phyloP scores from a whole-genome alignment of 2,888 invertebrate species.

The Octodonta nipae region DNA sequence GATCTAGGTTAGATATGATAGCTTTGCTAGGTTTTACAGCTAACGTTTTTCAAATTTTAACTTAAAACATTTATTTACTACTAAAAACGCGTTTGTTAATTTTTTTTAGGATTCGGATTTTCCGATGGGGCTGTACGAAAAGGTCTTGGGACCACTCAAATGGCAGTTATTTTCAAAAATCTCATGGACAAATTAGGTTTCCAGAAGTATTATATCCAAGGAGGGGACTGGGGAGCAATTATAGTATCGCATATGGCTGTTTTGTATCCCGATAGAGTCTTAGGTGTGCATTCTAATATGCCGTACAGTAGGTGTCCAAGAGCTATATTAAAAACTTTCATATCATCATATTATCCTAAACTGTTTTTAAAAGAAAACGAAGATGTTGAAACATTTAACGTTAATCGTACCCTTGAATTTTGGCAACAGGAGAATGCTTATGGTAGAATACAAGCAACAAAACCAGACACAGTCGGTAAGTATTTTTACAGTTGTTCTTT shows the following conservation, averaged over 20 bases:
- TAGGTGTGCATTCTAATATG: conserved; percentile 1
- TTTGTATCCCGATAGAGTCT: conserved; percentile 1
- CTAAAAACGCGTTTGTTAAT: no score
- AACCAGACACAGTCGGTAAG: conserved; percentile 76
- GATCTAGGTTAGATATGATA: no score
- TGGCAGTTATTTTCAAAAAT: conserved; percentile 47
- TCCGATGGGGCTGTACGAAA: conserved; percentile 39
- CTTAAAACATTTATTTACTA: no score
- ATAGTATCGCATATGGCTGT: conserved; percentile 49
- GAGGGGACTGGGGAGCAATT: conserved; percentile 70
- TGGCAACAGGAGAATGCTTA: conserved; percentile 45
- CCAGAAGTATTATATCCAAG: conserved; percentile 56
- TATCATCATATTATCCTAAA: background rate
- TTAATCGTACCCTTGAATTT: conserved; percentile 30
- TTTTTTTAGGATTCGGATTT: conserved; percentile 38
- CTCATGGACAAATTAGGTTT: conserved; percentile 58
- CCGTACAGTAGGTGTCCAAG: background rate
- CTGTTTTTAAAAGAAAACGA: background rate
- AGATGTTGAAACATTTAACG: conserved; percentile 39
- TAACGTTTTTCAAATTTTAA: no score
- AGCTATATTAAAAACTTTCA: background rate
- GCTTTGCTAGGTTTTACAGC: no score
- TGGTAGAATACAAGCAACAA: conserved; percentile 72
- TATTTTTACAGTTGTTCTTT: no score
- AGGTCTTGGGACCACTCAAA: conserved; percentile 46